These are phyloP conservation scores for Odiellus spinosus DNA, from an alignment of 2,888 invertebrate genomes.

Conservation along the genomic window DNA sequence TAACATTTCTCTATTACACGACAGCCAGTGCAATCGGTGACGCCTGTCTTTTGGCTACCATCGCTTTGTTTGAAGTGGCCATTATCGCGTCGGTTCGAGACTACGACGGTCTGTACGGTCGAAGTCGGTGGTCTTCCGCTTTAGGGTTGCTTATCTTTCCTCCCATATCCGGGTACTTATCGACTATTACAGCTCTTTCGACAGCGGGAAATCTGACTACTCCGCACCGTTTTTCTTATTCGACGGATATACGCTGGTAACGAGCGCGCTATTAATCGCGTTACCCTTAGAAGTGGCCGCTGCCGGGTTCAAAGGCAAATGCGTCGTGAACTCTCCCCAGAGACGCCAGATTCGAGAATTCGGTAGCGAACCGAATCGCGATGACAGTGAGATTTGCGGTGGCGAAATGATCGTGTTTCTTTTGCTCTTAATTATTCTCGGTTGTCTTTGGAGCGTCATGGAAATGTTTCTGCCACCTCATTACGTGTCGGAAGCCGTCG, in stretches of 20 bases:
- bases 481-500: constrained; percentile 13
- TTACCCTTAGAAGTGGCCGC: constrained; percentile 18
- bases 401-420: constrained; percentile 9
- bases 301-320: constrained; percentile 12
- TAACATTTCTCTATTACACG: constrained; percentile 54
- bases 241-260: constrained; percentile 17
- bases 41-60: constrained; percentile 54
- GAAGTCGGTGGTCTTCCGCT: constrained; percentile 12
- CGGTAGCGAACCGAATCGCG: constrained; percentile 1
- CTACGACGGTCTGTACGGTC: constrained; percentile 14
- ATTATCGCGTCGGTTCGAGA: constrained; percentile 15
- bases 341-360: too few relatives aligned
- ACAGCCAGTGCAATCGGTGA: constrained; percentile 48
- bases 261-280: constrained; percentile 16
- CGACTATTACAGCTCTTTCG: constrained; percentile 15
- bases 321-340: too few relatives aligned
- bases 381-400: constrained; percentile 7
- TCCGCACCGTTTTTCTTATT: constrained; percentile 20
- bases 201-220: constrained; percentile 15
- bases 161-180: constrained; percentile 14
- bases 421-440: constrained; percentile 46
- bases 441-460: constrained; percentile 61
- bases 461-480: constrained; percentile 47
- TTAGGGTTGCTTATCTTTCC: constrained; percentile 12
- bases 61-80: constrained; percentile 20